These are phyloP conservation scores for Erynnis tages DNA, from an alignment of 2,888 invertebrate genomes.

Conservation along the genomic window DNA sequence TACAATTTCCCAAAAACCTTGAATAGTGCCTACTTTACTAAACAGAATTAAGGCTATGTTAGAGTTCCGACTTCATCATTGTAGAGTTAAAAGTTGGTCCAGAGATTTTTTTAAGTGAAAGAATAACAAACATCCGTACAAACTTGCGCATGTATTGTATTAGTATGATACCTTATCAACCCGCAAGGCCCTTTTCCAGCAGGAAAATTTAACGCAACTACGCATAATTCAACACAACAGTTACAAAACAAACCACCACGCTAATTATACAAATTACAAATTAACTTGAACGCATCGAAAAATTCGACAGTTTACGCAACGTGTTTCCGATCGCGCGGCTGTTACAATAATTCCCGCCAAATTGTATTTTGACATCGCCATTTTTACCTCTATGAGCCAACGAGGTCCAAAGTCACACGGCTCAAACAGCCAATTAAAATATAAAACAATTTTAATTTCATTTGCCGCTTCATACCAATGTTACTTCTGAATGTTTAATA, in stretches of 20 bases:
- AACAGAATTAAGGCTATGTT: too few relatives aligned
- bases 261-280: constrained; percentile 26
- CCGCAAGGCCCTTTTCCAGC: not conserved
- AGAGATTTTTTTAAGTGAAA: too few relatives aligned
- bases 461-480: not conserved
- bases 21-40: too few relatives aligned
- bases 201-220: constrained; percentile 13
- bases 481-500: too few relatives aligned
- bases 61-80: too few relatives aligned
- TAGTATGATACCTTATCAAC: too few relatives aligned
- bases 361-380: constrained; percentile 23
- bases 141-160: too few relatives aligned
- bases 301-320: constrained; percentile 28
- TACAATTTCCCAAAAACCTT: too few relatives aligned
- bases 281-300: constrained; percentile 27
- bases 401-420: constrained; percentile 17
- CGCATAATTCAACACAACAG: constrained; percentile 15
- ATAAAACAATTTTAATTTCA: not conserved
- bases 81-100: too few relatives aligned
- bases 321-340: constrained; percentile 20
- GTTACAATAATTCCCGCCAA: constrained; percentile 25
- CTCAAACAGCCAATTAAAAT: constrained; percentile 18
- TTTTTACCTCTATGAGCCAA: constrained; percentile 11
- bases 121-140: too few relatives aligned
- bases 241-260: constrained; percentile 21